Evolutionary conservation across 1,140 invertebrate genomes (phyloP).

Genomic region (Acromyrmex echinatior): DNA sequence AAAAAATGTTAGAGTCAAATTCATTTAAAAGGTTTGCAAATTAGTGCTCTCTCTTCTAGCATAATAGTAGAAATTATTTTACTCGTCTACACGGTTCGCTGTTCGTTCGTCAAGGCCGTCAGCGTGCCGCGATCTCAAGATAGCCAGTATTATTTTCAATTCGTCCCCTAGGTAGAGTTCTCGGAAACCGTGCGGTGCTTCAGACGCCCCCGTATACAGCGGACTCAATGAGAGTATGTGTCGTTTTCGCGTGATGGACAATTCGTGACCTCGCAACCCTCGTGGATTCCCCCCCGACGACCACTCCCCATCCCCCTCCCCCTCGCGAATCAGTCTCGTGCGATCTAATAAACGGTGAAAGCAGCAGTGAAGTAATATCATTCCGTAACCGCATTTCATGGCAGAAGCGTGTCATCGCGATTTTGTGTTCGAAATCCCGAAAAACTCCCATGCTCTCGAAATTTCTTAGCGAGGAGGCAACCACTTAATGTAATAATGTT

Average conservation of each 20-base stretch:
- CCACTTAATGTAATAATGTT: too few relatives aligned
- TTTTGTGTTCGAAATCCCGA: not conserved
- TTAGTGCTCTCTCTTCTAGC: not conserved
- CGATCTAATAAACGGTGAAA: constrained; percentile 13
- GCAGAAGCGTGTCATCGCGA: constrained; percentile 29
- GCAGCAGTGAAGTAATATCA: constrained; percentile 44
- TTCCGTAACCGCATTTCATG: constrained; percentile 52
- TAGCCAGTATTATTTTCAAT: constrained; percentile 27
- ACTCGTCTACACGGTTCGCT: not conserved
- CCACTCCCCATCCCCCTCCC: not conserved
- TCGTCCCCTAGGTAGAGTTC: constrained; percentile 27
- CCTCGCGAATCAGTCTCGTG: not conserved
- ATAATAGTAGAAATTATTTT: not conserved
- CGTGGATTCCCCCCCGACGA: not conserved
- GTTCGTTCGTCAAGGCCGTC: constrained; percentile 6
- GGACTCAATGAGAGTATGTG: not conserved
- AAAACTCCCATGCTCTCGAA: too few relatives aligned
- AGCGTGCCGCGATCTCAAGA: constrained; percentile 25
- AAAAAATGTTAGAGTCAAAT: not conserved
- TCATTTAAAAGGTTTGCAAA: not conserved
- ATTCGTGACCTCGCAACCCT: constrained; percentile 8
- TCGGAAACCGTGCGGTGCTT: not conserved
- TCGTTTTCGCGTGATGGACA: not conserved
- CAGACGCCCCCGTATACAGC: not conserved
- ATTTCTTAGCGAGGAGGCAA: too few relatives aligned